Conservation (phyloP, 1,140 invertebrate species). For the Mactra quadrangularis region DNA sequence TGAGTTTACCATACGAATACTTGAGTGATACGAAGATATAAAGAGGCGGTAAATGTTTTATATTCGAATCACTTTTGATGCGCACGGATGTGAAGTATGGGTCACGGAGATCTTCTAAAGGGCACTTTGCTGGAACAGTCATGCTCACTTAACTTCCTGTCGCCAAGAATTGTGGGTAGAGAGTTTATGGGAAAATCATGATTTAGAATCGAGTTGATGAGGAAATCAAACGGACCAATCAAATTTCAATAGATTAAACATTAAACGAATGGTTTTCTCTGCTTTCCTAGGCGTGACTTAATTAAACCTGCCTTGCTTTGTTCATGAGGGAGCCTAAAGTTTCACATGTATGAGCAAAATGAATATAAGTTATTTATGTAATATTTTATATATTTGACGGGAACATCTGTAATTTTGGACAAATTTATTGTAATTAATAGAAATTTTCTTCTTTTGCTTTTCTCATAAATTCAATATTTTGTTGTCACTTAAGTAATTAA, state of each 20-base stretch:
- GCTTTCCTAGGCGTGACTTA: too few species aligned
- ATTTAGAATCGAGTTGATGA: neutral
- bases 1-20: slow-evolving; percentile 39
- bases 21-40: slow-evolving; percentile 59
- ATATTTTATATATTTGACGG: too few species aligned
- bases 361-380: too few species aligned
- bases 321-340: too few species aligned
- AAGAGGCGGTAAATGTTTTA: slow-evolving; percentile 60
- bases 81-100: slow-evolving; percentile 46
- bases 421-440: too few species aligned
- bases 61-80: slow-evolving; percentile 52
- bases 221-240: neutral
- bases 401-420: too few species aligned
- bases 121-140: slow-evolving; percentile 57
- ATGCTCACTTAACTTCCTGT: slow-evolving; percentile 56
- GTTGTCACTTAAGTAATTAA: too few species aligned
- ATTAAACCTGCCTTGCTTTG: too few species aligned
- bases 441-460: too few species aligned
- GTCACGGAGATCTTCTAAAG: slow-evolving; percentile 44
- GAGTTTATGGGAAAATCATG: neutral
- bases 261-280: too few species aligned
- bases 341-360: too few species aligned
- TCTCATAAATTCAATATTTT: too few species aligned
- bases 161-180: slow-evolving; percentile 47
- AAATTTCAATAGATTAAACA: neutral